Percentiles rank a stretch among this genome's conserved stretches.
Conservation (phyloP, 1,140 invertebrate species). For the Odontomachus brunneus region DNA sequence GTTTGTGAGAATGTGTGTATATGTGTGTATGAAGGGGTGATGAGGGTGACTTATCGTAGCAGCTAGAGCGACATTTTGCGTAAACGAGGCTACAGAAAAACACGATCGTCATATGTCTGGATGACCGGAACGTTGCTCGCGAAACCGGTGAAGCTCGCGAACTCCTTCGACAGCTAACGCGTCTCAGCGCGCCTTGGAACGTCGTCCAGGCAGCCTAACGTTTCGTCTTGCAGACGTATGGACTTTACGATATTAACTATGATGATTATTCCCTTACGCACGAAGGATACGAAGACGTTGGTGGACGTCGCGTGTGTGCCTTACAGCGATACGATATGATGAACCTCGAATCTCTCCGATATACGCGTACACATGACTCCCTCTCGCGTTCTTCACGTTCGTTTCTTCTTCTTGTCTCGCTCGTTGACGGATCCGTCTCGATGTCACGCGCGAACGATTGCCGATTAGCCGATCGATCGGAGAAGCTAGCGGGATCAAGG, state of each 20-base stretch:
- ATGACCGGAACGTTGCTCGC: conserved; percentile 80
- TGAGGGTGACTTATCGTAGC: conserved; percentile 69
- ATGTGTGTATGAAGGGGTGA: too few relatives aligned
- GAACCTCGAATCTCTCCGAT: too few relatives aligned
- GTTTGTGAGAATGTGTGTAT: too few relatives aligned
- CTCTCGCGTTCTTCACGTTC: neutral
- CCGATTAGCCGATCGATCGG: too few relatives aligned
- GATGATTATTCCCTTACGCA: conserved; percentile 68
- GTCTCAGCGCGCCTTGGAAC: neutral
- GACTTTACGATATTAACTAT: conserved; percentile 60
- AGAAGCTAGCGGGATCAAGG: neutral
- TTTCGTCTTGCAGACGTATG: conserved; percentile 82
- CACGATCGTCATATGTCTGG: conserved; percentile 77
- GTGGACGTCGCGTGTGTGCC: conserved; percentile 72
- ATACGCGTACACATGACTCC: conserved; percentile 20
- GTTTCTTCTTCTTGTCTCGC: neutral
- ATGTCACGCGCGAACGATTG: neutral
- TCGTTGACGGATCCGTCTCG: neutral
- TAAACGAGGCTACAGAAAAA: conserved; percentile 43
- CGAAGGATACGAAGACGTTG: conserved; percentile 73
- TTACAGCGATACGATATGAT: conserved; percentile 64
- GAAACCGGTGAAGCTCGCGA: neutral
- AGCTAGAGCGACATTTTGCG: conserved; percentile 62
- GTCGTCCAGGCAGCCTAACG: conserved; percentile 64
- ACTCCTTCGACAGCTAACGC: neutral